Evolutionary conservation across 2,113 vertebrate species (phyloP).

Genomic region (Colaptes auratus): DNA sequence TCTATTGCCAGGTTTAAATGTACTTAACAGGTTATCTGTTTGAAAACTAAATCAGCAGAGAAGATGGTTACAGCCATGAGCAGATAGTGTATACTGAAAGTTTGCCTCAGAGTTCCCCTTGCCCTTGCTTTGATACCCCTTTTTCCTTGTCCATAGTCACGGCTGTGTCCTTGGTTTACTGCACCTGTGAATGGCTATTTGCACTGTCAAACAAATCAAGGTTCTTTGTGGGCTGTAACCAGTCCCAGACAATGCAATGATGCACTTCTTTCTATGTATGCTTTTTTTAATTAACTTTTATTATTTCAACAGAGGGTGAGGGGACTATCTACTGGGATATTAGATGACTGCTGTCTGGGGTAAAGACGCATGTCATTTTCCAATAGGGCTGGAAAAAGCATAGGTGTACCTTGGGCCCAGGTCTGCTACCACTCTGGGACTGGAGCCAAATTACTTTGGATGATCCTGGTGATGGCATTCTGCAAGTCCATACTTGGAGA

Average conservation of each 20-base stretch:
- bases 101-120: not conserved
- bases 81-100: not conserved
- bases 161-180: not conserved
- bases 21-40: not conserved
- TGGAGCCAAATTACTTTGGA: not conserved
- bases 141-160: not conserved
- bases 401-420: not conserved
- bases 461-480: rapidly evolving
- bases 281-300: not conserved
- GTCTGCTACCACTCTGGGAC: not conserved
- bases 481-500: not conserved
- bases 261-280: not conserved
- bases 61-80: not conserved
- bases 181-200: not conserved
- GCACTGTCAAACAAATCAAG: not conserved
- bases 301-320: not conserved
- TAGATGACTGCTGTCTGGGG: not conserved
- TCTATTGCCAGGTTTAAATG: not conserved
- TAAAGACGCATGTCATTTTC: not conserved
- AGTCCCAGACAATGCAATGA: not conserved
- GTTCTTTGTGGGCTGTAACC: not conserved
- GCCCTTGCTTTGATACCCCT: not conserved
- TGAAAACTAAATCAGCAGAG: not conserved
- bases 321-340: not conserved
- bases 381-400: not conserved